phyloP scores from a whole-genome alignment of 1,140 invertebrate genomes.

The Ylistrum balloti region DNA sequence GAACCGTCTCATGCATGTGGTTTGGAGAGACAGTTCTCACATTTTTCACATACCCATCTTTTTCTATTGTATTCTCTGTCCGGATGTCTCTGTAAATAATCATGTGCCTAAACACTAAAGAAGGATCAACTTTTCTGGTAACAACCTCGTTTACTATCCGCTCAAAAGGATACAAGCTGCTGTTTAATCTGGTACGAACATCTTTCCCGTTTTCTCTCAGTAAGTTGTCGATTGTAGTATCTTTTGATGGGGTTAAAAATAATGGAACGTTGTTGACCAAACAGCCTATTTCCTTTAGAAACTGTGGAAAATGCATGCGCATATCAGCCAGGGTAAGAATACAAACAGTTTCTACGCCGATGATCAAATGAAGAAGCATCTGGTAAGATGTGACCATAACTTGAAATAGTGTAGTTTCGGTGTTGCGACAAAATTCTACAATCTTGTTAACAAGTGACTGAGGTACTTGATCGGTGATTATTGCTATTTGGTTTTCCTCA shows the following conservation, averaged over 20 bases:
- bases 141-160: neutral
- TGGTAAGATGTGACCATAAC: neutral
- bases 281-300: neutral
- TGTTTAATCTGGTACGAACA: neutral
- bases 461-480: neutral
- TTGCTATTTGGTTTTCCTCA: neutral
- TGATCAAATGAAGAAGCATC: neutral
- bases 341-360: neutral
- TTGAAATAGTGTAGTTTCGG: neutral
- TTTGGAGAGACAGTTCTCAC: neutral
- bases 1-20: neutral
- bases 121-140: neutral
- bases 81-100: neutral
- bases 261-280: neutral
- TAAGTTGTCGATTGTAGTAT: neutral
- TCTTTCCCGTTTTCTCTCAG: neutral
- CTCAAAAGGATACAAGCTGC: neutral
- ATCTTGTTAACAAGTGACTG: neutral
- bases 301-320: neutral
- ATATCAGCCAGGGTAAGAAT: neutral
- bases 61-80: neutral
- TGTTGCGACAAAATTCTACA: neutral
- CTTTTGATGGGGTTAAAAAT: neutral
- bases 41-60: neutral
- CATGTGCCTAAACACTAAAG: neutral